Evolutionary conservation across 2,797 vertebrate genomes (phyloP), one percentile per base, ranked within the genome.

Genomic region (Halcyon leucocephala): DNA sequence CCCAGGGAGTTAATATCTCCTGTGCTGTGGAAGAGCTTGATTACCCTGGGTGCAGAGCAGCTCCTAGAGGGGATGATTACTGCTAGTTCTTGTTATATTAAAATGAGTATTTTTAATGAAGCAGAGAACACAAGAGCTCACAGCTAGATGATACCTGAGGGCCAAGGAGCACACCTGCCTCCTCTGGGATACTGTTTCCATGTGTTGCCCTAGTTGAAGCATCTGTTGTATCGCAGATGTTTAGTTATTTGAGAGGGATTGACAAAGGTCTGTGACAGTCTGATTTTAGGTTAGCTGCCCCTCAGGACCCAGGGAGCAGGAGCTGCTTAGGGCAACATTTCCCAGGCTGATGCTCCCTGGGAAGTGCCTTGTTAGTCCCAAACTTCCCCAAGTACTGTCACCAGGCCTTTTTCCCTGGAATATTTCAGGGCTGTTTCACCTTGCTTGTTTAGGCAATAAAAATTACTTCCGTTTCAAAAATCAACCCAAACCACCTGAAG

Each of bases 31-130:
- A 57, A 79, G 51, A 89, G 22, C 15, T 70, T 70, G 67, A 80
- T 90, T 87, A 37, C 51, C n/a, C 15, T 51, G 55, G 14, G 55
- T 87, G 48, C 29, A 2, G 2, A 76, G 78, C 70, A 93, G 70
- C 51, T 82, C 51, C 78, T 86, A 20, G 77, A 69, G 33, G 49
- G 29, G 21, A 12, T 58, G 26, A n/a, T 48, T 33, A 21, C 29
- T 84, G 82, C 65, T 77, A 2, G 5, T 31, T 83, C 76, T 91
- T 35, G 33, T 39, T 39, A 52, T 29, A 42, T 83, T 72, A 33
- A 29, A 93, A 39, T 80, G 8, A 37, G 66, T 80, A 8, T 10
- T 94, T 94, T 62, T 80, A 94, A 84, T 83, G 81, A 74, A 51
- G 35, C 6, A 12, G 51, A 74, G 42, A 21, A 70, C 92, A 82